Percentiles rank a stretch among this genome's conserved stretches.
Conservation (phyloP, 2,113 vertebrate genomes). For the Bungarus multicinctus region DNA sequence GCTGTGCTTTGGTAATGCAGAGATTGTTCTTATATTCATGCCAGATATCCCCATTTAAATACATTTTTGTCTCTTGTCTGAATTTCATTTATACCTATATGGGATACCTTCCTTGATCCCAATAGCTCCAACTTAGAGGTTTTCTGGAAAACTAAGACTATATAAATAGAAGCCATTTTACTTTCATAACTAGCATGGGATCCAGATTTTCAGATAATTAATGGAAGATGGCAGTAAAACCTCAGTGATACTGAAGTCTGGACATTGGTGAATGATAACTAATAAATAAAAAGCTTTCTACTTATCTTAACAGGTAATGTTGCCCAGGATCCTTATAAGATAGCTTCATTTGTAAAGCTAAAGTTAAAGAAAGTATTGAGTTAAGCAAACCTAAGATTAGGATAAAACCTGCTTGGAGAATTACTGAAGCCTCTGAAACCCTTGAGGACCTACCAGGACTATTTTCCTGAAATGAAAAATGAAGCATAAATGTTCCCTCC, state of each 20-base stretch:
- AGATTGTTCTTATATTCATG: not conserved
- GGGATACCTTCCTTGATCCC: not conserved
- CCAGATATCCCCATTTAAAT: not conserved
- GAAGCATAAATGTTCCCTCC: not conserved
- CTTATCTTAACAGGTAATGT: slow-evolving; percentile 15
- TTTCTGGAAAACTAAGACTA: slow-evolving; percentile 9
- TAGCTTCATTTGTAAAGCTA: not conserved
- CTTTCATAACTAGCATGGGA: slow-evolving; percentile 21
- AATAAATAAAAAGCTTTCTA: slow-evolving; percentile 17
- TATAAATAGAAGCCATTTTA: slow-evolving; percentile 20
- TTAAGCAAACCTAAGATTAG: not conserved
- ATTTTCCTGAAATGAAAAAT: not conserved
- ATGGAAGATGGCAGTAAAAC: slow-evolving; percentile 27
- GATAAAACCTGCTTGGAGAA: not conserved
- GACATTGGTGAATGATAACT: slow-evolving; percentile 11
- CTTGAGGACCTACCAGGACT: not conserved
- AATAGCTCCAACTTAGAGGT: not conserved
- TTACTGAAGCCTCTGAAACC: not conserved
- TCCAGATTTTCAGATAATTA: slow-evolving; percentile 22
- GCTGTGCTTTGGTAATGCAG: not conserved
- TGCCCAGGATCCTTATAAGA: slow-evolving; percentile 17
- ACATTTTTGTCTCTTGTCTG: not conserved
- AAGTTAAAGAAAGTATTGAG: not conserved
- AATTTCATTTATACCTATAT: slow-evolving; percentile 18
- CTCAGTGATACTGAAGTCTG: slow-evolving; percentile 35